Base-by-base conservation (phyloP, 2,888 invertebrate genomes). In the Petrolisthes manimaculis region DNA sequence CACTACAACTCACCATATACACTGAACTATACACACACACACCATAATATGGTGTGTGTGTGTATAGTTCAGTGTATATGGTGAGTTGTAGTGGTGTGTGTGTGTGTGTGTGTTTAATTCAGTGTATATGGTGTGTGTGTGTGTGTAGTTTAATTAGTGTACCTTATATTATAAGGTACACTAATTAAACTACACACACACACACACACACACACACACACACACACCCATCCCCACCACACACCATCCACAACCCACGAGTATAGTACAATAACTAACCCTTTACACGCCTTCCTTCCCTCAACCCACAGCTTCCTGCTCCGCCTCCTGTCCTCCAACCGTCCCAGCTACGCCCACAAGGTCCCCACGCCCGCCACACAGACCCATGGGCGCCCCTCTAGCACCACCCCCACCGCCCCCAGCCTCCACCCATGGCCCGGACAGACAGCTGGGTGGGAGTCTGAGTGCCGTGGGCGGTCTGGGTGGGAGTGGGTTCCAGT, bases 281-380 rank as follows among this genome's bases (percentile, higher is more conserved):
- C 71, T 24, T 21, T 18, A 8, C 71, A 71, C n/a, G 14, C 71
- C 24, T n/a, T 54, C 24, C 77, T 54, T 82, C 74, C 77, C 14
- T n/a, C 56, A 14, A 53, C 55, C 83, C 37, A 53, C 86, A 83
- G 90, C 86, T 5, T 89, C 89, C 12, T 90, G 90, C 71, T 89
- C 90, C 12, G 90, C 90, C 51, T 90, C 90, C 54, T 90, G 90
- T 75, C 90, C 90, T 12, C 90, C 90, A 21, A 90, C 90, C n/a
- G 90, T 90, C 5, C 90, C 90, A 9, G 90, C 90, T 14, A 90
- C 90, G 69, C 90, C 90, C 77, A 90, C 90, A 12, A 84, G 90
- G 21, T 90, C 90, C n/a, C 90, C 90, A 74, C 89, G 90, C 55
- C 89, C 84, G n/a, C 80, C 86, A 2, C 71, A 86, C 12, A 74